These are phyloP conservation scores for Magallana ariakensis DNA, from an alignment of 1,140 invertebrate species.

Conservation along the genomic window DNA sequence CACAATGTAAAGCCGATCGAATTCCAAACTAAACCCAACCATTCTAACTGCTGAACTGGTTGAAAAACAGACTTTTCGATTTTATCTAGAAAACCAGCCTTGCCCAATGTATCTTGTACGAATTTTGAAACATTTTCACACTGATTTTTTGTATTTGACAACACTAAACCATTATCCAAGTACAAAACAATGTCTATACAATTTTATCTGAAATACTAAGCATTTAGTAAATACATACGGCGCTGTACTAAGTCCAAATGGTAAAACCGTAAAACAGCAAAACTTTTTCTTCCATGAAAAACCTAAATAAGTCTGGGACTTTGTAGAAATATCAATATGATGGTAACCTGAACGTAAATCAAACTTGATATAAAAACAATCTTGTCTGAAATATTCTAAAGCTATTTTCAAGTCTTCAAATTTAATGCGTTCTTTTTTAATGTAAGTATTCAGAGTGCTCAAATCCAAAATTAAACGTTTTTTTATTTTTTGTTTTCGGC, in stretches of 20 bases:
- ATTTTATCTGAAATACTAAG: conserved; percentile 46
- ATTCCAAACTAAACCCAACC: conserved; percentile 52
- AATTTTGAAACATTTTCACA: too few relatives aligned
- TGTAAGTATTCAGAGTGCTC: conserved; percentile 31
- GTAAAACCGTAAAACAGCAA: conserved; percentile 53
- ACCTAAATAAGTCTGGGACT: conserved; percentile 40
- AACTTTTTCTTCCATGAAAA: conserved; percentile 52
- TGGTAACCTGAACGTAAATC: conserved; percentile 37
- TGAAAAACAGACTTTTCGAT: conserved; percentile 50
- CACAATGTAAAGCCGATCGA: conserved; percentile 35
- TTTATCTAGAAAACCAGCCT: conserved; percentile 54
- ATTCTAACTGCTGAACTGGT: conserved; percentile 49
- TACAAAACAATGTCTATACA: conserved; percentile 53
- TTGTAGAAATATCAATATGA: conserved; percentile 28
- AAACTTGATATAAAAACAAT: conserved; percentile 38
- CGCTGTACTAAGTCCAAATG: conserved; percentile 43
- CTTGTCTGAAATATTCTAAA: neutral
- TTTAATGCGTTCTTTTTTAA: conserved; percentile 45
- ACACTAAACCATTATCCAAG: conserved; percentile 53
- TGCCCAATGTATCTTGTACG: conserved; percentile 19
- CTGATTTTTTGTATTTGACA: neutral
- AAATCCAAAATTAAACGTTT: conserved; percentile 45
- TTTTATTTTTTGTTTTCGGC: conserved; percentile 37
- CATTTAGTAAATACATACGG: conserved; percentile 55
- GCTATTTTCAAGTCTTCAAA: conserved; percentile 49